Evolutionary conservation across 2,113 vertebrate species (phyloP), one percentile per base, ranked within the genome.

Genomic region (Pseudopipra pipra): DNA sequence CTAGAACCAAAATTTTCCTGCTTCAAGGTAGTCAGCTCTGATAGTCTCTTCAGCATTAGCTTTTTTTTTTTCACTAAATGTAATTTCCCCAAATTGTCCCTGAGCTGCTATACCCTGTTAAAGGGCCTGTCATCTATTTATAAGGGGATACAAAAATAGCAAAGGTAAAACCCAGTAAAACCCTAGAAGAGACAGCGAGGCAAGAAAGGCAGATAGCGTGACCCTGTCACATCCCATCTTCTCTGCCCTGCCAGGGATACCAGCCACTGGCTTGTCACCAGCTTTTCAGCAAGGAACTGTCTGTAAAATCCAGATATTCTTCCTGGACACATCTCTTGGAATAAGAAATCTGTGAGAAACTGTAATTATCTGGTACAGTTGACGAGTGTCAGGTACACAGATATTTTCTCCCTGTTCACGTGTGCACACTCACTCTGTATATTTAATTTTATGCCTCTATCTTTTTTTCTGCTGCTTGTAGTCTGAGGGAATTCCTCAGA

Each of bases 121-220:
- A 43, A 87, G 72, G 30, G n/a, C 8, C 56, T 75, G 41, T 9
- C 22, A 52, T 47, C 23, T 85, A 11, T 74, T 62, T 35, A 31
- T 27, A 55, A 2, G 2, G 47, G 8, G 41, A 87, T 49, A 84
- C 17, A 37, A 65, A 86, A 83, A 27, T 9, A 86, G 43, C 37
- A 75, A 72, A 91, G 19, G 12, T 22, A 63, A 91, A 83, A 49
- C 10, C 70, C 55, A 44, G 44, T 63, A 65, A 88, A 85, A 82
- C 31, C 24, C 31, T 6, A 19, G 39, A 83, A 66, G 35, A 55
- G 65, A 13, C 70, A 65, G 35, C 2, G 30, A 61, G 35, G 37
- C 52, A 67, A 46, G 24, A 28, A 47, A 76, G 17, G 58, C 31
- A 33, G n/a, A 22, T 11, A 68, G 46, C 0, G 0, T 46, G 49